Percentiles rank a stretch among this genome's conserved stretches.
Evolutionary conservation across 1,140 invertebrate species (phyloP).

Genomic region (Heliconius hewitsoni): DNA sequence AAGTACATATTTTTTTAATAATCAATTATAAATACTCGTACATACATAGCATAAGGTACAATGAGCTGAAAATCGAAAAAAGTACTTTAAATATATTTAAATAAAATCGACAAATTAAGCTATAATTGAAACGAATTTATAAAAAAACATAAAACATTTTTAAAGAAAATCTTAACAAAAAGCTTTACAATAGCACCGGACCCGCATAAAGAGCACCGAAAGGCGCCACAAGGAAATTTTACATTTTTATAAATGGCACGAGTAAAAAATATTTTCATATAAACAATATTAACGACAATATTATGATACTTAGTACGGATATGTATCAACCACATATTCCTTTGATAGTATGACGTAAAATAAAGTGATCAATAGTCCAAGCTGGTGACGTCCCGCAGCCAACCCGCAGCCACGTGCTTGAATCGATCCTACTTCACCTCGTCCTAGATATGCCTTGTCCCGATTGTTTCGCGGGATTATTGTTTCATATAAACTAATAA

Average conservation of each 20-base stretch:
- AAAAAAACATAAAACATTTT: not conserved
- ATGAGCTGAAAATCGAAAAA: not conserved
- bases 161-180: not conserved
- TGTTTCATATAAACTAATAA: too few species aligned
- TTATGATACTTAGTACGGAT: not conserved
- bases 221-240: not conserved
- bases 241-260: not conserved
- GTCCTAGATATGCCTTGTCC: conserved; percentile 9
- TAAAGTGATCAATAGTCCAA: conserved; percentile 1
- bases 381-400: conserved; percentile 23
- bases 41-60: too few species aligned
- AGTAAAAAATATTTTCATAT: not conserved
- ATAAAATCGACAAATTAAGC: too few species aligned
- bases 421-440: conserved; percentile 5
- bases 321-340: not conserved
- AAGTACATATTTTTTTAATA: too few species aligned
- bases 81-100: too few species aligned
- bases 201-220: not conserved
- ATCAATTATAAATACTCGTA: too few species aligned
- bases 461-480: too few species aligned
- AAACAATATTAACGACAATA: not conserved
- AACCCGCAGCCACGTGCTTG: conserved; percentile 10
- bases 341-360: not conserved
- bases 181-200: not conserved
- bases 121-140: too few species aligned